These are phyloP conservation scores for Tachystola acroxantha DNA, from an alignment of 2,888 invertebrate genomes.

Conservation along the genomic window DNA sequence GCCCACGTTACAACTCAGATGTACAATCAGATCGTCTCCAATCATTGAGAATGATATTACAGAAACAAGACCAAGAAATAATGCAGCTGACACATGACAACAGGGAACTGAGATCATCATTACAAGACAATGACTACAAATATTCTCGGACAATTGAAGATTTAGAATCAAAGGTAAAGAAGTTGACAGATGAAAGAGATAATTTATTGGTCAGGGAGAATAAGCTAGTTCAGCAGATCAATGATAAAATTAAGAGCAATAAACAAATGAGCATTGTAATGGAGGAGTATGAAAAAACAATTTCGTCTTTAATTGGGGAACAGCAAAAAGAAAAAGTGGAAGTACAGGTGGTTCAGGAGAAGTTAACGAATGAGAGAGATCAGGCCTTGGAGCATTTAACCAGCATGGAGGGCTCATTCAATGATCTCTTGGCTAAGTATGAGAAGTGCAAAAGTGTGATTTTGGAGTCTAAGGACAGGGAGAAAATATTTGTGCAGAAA, in stretches of 20 bases:
- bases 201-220: slow-evolving; percentile 42
- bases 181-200: slow-evolving; percentile 51
- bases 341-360: slow-evolving; percentile 61
- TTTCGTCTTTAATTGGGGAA: slow-evolving; percentile 84
- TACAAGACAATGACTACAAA: slow-evolving; percentile 52
- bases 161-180: slow-evolving; percentile 48
- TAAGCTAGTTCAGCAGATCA: slow-evolving; percentile 50
- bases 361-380: slow-evolving; percentile 74
- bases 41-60: slow-evolving; percentile 50
- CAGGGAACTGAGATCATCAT: slow-evolving; percentile 48
- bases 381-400: slow-evolving; percentile 77
- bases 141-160: slow-evolving; percentile 45
- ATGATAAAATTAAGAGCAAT: slow-evolving; percentile 55
- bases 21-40: slow-evolving; percentile 49
- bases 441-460: slow-evolving; percentile 80
- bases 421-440: slow-evolving; percentile 79
- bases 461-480: slow-evolving; percentile 74
- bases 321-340: slow-evolving; percentile 81
- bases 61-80: slow-evolving; percentile 63
- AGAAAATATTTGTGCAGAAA: slow-evolving; percentile 83
- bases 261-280: slow-evolving; percentile 82
- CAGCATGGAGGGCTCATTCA: slow-evolving; percentile 80
- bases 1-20: slow-evolving; percentile 40
- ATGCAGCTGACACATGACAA: slow-evolving; percentile 56
- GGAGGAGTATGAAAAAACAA: slow-evolving; percentile 88